Evolutionary conservation across 2,888 invertebrate genomes (phyloP), one percentile per base, ranked within the genome.

Genomic region (Monopis laevigella): DNA sequence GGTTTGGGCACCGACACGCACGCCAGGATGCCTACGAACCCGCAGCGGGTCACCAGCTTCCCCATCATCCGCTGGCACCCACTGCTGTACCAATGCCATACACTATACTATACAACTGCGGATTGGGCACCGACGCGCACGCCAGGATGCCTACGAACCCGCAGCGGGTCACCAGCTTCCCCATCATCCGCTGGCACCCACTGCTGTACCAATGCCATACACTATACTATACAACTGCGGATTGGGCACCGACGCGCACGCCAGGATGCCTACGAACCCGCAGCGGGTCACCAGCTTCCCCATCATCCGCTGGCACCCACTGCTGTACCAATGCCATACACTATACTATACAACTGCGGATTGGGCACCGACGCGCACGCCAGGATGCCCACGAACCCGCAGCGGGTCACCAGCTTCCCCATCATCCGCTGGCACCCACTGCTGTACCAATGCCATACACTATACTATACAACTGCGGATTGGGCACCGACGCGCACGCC

Each of bases 1-100:
- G 99, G 99, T 81, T 99, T 99, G n/a, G 99, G 99, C 56, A 99
- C 95, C 83, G 96, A 75, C 30, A 98, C 98, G 73, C 98, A 98
- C 0, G 96, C 93, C 45, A 98, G 75, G 51, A 98, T 98, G 19
- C 98, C 98, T 48, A 93, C 87, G 71, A 98, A 99, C 2, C 98
- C 98, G 10, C 98, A 93, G 59, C 87, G 88, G 58, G 97, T 93
- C 1, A 99, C 97, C 44, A 98, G 81, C 45, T 89, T 88, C 62
- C 95, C 93, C 54, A 98, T 90, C 55, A 32, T 3, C 6, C n/a
- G 16, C 10, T 32, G n/a, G n/a, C n/a, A n/a, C n/a, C n/a, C n/a
- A n/a, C n/a, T n/a, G n/a, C n/a, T n/a, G n/a, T n/a, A n/a, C n/a
- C n/a, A n/a, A n/a, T n/a, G n/a, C n/a, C n/a, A n/a, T n/a, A n/a